Evolutionary conservation across 2,797 vertebrate species (phyloP), one percentile per base, ranked within the genome.

Genomic region (Etheostoma perlongum): DNA sequence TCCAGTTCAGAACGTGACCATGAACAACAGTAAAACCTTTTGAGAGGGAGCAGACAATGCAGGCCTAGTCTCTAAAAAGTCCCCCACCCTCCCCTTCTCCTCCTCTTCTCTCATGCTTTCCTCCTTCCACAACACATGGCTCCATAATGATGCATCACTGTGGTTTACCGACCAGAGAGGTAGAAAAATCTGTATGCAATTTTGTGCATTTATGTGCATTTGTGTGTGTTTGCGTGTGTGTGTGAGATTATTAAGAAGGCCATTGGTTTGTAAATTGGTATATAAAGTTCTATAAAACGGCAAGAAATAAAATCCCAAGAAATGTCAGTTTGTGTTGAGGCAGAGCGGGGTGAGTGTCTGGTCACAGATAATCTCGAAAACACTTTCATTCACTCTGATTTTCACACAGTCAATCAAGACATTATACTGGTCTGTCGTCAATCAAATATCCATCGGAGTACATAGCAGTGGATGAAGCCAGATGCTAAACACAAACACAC

Each of bases 1-100:
- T 96, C 94, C 92, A 94, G 89, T 95, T 96, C 93, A 95, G 85
- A 89, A 94, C 93, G 91, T 92, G 93, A 84, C 90, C 85, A 61
- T 88, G 93, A 92, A 93, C 90, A 91, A 90, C 83, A 88, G 87
- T 83, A 89, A 82, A 90, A 82, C 73, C 91, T 88, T 91, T 91
- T 93, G 86, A 92, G 85, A 70, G 81, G 79, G 25, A 75, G 76
- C 71, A 71, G 84, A 94, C 90, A 93, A 93, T 92, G 68, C 73
- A 60, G 74, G 72, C 75, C 82, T 64, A 58, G 72, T 85, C 80
- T 87, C 84, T 72, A 81, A 79, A 73, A 82, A 65, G 71, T 81
- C 73, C 64, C 52, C 75, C 48, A 23, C 51, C 80, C 52, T 52
- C 60, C 44, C 64, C 47, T 75, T 57, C 55, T 58, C 62, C 47